Evolutionary conservation across 2,113 vertebrate genomes (phyloP).

Genomic region (Tragelaphus strepsiceros): DNA sequence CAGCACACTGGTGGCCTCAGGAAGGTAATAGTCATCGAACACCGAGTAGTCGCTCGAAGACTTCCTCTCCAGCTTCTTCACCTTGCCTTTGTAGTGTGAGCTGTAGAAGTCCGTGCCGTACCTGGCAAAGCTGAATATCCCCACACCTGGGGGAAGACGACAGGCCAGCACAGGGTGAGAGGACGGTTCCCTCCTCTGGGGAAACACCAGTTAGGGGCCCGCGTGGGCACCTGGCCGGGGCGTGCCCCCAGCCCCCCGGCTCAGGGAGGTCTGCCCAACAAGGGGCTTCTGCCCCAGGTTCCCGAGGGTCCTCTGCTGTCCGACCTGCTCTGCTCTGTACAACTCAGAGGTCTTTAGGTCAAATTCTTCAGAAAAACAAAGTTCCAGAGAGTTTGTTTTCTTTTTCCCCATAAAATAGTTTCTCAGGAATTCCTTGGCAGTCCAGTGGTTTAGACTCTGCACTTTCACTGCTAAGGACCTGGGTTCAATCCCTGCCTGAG

Average conservation of each 20-base stretch:
- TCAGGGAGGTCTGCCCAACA: neutral
- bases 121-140: slow-evolving; percentile 89
- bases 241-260: neutral
- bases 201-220: neutral
- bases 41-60: slow-evolving; percentile 78
- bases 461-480: neutral
- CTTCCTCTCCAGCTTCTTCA: slow-evolving; percentile 69
- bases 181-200: neutral
- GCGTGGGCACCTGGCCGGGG: neutral
- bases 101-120: slow-evolving; percentile 86
- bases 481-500: neutral
- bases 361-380: neutral
- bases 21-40: slow-evolving; percentile 78
- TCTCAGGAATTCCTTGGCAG: neutral
- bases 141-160: slow-evolving; percentile 77
- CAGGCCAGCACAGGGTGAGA: neutral
- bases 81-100: slow-evolving; percentile 76
- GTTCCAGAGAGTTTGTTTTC: neutral
- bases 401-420: neutral
- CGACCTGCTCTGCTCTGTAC: neutral
- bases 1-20: slow-evolving; percentile 77
- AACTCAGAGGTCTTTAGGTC: neutral
- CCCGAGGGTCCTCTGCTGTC: neutral
- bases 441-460: neutral
- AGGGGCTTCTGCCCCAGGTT: neutral